Base-by-base conservation (phyloP, 2,888 invertebrate genomes). In the Tenthredo livida region DNA sequence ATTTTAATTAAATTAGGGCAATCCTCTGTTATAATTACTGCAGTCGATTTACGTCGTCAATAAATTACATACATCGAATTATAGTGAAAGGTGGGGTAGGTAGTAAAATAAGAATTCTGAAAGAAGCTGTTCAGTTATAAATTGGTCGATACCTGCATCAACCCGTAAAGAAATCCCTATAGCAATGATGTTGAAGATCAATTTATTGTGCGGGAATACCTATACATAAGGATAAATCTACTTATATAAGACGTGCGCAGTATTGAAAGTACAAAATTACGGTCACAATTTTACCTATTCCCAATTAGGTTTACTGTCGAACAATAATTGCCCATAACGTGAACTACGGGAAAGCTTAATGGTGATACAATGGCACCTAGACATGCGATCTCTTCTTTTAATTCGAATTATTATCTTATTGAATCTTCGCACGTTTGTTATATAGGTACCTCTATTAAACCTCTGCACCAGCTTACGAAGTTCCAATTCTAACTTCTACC, bases 341-440 rank as follows among this genome's bases (percentile, higher is more conserved):
- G 77, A 77, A 12, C 78, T 58, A 21, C 33, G 10, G 25, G 40
- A 15, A 37, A n/a, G 54, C 7, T 58, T 21, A 78, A 78, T 37
- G 33, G 58, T 7, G 50, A 29, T 75, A 50, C 50, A 54, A 77
- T 33, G 54, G 50, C 29, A 61, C 78, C 37, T 61, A n/a, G 54
- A 78, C 58, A 78, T 40, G 78, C 78, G 33, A 78, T 58, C 29
- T 78, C 78, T 58, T 58, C 54, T 80, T 80, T 61, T 58, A 80
- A 58, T 80, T 80, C 80, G 61, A 15, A 29, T 67, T 25, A 6
- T 54, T 77, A 77, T 77, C 77, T 47, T 25, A 33, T 80, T 80
- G 21, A 40, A 58, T 61, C 37, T 40, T 37, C 21, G 80, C 43
- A 61, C 58, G 61, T 61, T 54, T 17, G n/a, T 77, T 54, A 1